These are phyloP conservation scores for Rhamphomyia laevipes DNA, from an alignment of 2,888 invertebrate genomes.

Conservation along the genomic window DNA sequence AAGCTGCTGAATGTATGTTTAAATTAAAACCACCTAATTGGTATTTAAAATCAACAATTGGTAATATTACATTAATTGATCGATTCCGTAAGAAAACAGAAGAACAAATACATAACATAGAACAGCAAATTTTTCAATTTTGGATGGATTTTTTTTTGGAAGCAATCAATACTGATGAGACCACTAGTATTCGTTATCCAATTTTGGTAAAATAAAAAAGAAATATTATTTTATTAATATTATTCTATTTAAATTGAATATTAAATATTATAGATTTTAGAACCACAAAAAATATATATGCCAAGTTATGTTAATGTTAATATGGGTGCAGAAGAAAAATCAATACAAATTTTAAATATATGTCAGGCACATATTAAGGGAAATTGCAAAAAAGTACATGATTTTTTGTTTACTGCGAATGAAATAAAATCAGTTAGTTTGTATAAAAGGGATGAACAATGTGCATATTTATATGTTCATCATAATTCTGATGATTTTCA, in stretches of 20 bases:
- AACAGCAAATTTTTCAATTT: conserved; percentile 85
- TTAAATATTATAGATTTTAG: conserved; percentile 53
- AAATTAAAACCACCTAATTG: conserved; percentile 82
- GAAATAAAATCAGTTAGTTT: conserved; percentile 50
- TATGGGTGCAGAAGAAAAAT: conserved; percentile 85
- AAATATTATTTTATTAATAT: not conserved
- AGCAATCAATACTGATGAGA: conserved; percentile 71
- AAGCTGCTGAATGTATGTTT: conserved; percentile 92
- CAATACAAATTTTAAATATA: conserved; percentile 76
- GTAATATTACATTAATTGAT: conserved; percentile 89
- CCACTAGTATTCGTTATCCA: conserved; percentile 80
- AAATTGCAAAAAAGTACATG: conserved; percentile 73
- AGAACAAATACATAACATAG: conserved; percentile 56
- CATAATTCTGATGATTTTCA: conserved; percentile 98
- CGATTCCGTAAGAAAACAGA: conserved; percentile 74
- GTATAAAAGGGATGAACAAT: conserved; percentile 91
- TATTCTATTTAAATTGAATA: not conserved
- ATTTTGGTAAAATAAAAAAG: conserved; percentile 27
- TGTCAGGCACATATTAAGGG: conserved; percentile 68
- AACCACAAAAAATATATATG: conserved; percentile 86
- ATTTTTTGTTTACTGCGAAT: conserved; percentile 87
- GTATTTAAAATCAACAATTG: conserved; percentile 95
- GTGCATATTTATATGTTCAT: conserved; percentile 92
- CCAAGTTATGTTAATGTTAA: conserved; percentile 95
- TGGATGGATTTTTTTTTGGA: conserved; percentile 99